Evolutionary conservation across 2,797 vertebrate species (phyloP).

Genomic region (Monodelphis domestica): DNA sequence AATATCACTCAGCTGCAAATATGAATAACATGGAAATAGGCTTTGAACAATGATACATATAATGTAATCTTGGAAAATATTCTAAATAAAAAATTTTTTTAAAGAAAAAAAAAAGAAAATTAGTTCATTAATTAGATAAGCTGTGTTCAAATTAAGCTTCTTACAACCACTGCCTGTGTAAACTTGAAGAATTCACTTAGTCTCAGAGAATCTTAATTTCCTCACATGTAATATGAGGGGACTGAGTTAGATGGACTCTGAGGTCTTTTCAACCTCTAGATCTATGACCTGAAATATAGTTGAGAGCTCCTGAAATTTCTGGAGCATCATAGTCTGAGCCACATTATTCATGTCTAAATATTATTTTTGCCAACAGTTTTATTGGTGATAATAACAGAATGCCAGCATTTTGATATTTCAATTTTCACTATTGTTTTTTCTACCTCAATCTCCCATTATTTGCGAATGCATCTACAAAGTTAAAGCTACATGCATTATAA

Average conservation of each 20-base stretch:
- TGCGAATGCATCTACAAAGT: slow-evolving; percentile 31
- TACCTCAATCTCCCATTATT: not conserved
- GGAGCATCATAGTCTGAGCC: not conserved
- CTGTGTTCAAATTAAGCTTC: not conserved
- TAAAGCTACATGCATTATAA: slow-evolving; percentile 28
- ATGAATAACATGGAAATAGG: too few relatives aligned
- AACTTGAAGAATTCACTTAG: not conserved
- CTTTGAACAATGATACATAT: too few relatives aligned
- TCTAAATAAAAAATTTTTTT: too few relatives aligned
- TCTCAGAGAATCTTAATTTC: not conserved
- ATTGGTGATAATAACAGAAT: not conserved
- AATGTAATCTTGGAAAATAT: too few relatives aligned
- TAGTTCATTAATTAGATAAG: not conserved
- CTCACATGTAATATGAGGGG: not conserved
- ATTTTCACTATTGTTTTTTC: not conserved
- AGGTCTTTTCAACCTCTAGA: not conserved
- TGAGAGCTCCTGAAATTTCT: not conserved
- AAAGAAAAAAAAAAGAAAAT: too few relatives aligned
- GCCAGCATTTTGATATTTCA: not conserved
- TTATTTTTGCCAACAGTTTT: not conserved
- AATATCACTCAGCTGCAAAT: too few relatives aligned
- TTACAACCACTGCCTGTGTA: not conserved
- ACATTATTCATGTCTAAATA: not conserved
- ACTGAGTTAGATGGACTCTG: not conserved
- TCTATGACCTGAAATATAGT: not conserved